phyloP scores from a whole-genome alignment of 2,797 vertebrate species.

The Mycteria americana region DNA sequence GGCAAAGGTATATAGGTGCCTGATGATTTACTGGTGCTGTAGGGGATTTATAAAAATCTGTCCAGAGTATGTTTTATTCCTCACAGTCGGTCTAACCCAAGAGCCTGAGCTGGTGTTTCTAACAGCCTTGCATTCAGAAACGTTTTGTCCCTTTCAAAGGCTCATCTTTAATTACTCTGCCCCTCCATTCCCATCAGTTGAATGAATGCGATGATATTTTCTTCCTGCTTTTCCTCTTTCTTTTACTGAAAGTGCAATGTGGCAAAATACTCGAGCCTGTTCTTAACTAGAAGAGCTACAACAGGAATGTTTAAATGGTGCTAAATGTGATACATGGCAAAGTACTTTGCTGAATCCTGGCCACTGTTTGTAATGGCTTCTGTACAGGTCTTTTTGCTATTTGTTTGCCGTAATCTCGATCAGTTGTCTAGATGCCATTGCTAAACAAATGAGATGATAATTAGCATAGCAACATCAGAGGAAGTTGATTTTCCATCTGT shows the following conservation, averaged over 20 bases:
- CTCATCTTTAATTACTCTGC: not conserved
- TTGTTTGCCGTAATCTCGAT: not conserved
- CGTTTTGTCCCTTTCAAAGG: not conserved
- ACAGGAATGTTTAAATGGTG: not conserved
- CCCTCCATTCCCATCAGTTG: not conserved
- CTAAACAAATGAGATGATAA: constrained; percentile 53
- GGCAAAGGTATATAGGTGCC: not conserved
- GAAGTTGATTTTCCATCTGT: constrained; percentile 51
- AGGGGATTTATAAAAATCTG: not conserved
- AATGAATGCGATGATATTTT: not conserved
- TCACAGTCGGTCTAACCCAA: not conserved
- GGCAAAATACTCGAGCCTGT: not conserved
- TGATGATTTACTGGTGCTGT: not conserved
- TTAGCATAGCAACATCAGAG: constrained; percentile 45
- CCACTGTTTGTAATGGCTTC: not conserved
- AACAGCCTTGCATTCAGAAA: not conserved
- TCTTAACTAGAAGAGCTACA: not conserved
- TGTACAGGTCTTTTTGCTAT: not conserved
- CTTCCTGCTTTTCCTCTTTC: not conserved
- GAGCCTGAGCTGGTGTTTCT: not conserved
- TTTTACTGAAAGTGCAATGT: not conserved
- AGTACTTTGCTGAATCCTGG: not conserved
- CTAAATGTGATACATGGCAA: not conserved
- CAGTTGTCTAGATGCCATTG: not conserved
- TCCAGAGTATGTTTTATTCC: not conserved